A percentile compares a stretch with the other conserved stretches of the same genome.
These are phyloP conservation scores for Hoplostethus mediterraneus DNA, from an alignment of 2,797 vertebrate genomes.

Conservation along the genomic window DNA sequence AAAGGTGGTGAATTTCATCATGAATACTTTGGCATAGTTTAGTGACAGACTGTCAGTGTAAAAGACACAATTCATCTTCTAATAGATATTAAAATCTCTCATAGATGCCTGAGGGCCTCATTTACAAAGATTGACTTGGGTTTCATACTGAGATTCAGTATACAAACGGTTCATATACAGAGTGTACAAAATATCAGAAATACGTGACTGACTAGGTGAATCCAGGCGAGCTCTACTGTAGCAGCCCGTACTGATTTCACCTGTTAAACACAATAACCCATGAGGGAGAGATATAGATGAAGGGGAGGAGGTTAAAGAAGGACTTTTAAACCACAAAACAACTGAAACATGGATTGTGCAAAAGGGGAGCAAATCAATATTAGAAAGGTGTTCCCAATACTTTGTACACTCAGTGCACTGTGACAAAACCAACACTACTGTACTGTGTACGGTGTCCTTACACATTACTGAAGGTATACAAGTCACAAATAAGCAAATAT, in stretches of 20 bases:
- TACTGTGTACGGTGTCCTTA: conserved; percentile 56
- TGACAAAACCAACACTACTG: conserved; percentile 41
- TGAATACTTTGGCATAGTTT: conserved; percentile 87
- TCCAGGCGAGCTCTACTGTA: conserved; percentile 39
- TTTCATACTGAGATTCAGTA: conserved; percentile 35
- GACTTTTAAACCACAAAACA: conserved; percentile 27
- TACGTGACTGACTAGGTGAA: conserved; percentile 23
- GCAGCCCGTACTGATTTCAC: conserved; percentile 34
- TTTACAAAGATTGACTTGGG: conserved; percentile 30
- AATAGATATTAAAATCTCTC: conserved; percentile 62
- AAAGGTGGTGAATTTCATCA: conserved; percentile 62
- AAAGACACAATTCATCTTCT: conserved; percentile 74
- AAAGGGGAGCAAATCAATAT: conserved; percentile 53
- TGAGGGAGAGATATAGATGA: conserved; percentile 14
- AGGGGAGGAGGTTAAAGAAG: conserved; percentile 30
- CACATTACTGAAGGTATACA: conserved; percentile 68
- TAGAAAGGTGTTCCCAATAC: conserved; percentile 42
- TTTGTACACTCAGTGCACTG: conserved; percentile 26
- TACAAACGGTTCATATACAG: conserved; percentile 58
- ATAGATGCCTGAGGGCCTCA: conserved; percentile 45
- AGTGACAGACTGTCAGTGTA: conserved; percentile 77
- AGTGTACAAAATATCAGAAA: conserved; percentile 51
- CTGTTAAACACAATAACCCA: conserved; percentile 59
- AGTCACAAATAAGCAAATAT: conserved; percentile 72
- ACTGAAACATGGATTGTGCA: conserved; percentile 34